phyloP scores from a whole-genome alignment of 1,140 invertebrate species.

The Halictus rubicundus region DNA sequence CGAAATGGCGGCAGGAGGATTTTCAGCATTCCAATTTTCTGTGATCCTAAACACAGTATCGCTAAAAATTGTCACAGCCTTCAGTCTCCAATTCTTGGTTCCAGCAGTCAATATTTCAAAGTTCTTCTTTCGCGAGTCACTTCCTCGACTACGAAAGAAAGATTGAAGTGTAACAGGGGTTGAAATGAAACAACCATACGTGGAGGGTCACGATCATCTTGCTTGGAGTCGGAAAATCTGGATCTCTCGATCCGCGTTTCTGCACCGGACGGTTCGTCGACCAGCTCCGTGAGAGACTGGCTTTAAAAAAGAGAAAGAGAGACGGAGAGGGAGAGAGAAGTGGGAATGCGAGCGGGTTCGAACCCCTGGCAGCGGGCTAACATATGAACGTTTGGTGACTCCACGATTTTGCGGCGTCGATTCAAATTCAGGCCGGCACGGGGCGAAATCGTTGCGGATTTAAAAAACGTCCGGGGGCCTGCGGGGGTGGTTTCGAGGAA shows the following conservation, averaged over 20 bases:
- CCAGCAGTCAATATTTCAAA: too few relatives aligned
- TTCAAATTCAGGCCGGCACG: conserved; percentile 76
- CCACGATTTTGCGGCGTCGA: conserved; percentile 75
- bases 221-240: conserved; percentile 56
- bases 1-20: too few relatives aligned
- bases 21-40: too few relatives aligned
- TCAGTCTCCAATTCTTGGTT: too few relatives aligned
- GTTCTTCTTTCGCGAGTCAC: too few relatives aligned
- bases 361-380: conserved; percentile 69
- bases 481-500: conserved; percentile 13
- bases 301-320: too few relatives aligned
- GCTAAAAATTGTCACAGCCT: too few relatives aligned
- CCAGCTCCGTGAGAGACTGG: background rate
- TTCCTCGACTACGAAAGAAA: too few relatives aligned
- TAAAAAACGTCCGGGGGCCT: conserved; percentile 54
- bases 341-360: conserved; percentile 26
- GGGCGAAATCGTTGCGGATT: conserved; percentile 65
- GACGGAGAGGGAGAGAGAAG: background rate
- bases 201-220: conserved; percentile 53
- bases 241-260: conserved; percentile 38
- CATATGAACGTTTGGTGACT: conserved; percentile 80
- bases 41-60: too few relatives aligned
- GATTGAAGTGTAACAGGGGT: background rate
- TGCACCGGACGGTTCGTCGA: conserved; percentile 45
- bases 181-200: background rate